Conservation (phyloP, 2,113 vertebrate genomes). For the Saccopteryx bilineata region DNA sequence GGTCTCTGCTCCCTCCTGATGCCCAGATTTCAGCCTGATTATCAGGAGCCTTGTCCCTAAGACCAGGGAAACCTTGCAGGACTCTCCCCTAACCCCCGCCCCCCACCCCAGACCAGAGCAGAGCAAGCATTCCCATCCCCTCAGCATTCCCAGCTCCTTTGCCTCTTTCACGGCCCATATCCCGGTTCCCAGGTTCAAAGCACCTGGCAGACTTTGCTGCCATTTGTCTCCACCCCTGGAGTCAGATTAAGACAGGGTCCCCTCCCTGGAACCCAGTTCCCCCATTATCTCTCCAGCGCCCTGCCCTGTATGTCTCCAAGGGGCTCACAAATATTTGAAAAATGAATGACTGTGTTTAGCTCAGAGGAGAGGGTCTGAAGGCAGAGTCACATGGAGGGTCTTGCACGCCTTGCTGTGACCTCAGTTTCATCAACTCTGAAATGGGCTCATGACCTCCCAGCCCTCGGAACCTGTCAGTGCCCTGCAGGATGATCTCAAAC, state of each 20-base stretch:
- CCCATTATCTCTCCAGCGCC: not conserved
- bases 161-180: not conserved
- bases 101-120: no score
- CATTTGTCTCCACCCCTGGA: not conserved
- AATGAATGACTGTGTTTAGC: not conserved
- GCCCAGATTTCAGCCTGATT: not conserved
- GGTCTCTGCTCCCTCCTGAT: not conserved
- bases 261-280: rapidly evolving
- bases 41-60: not conserved
- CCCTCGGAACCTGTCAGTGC: rapidly evolving
- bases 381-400: not conserved
- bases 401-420: not conserved
- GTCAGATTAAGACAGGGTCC: not conserved
- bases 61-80: not conserved
- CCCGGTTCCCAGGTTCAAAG: not conserved
- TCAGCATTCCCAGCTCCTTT: not conserved
- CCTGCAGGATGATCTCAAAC: not conserved
- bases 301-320: not conserved
- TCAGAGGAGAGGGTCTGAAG: not conserved
- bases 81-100: not conserved
- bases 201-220: not conserved
- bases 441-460: rapidly evolving
- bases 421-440: not conserved
- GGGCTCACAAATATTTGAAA: not conserved
- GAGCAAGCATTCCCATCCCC: not conserved